phyloP scores from a whole-genome alignment of 2,888 invertebrate genomes.

The Platypus cylindrus region DNA sequence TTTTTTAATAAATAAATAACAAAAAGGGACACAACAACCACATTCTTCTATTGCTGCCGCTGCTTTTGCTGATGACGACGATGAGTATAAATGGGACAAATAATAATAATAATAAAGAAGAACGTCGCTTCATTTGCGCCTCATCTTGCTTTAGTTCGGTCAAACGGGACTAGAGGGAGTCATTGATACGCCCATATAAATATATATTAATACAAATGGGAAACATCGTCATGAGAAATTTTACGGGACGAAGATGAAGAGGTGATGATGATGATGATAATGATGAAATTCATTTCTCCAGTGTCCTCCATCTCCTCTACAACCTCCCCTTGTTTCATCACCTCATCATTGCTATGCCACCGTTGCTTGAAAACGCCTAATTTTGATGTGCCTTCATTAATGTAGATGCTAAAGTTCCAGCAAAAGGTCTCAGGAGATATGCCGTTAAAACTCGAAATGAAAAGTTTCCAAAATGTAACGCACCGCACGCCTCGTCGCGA shows the following conservation, averaged over 20 bases:
- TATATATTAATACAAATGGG: conserved; percentile 34
- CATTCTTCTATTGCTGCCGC: too few species aligned
- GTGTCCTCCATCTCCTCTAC: too few species aligned
- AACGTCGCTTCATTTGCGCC: conserved; percentile 16
- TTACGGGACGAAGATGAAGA: conserved; percentile 12
- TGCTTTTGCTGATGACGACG: too few species aligned
- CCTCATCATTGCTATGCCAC: too few species aligned
- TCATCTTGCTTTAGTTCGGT: conserved; percentile 16
- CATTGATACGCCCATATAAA: conserved; percentile 33
- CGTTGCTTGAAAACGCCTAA: conserved; percentile 17
- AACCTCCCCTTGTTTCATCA: too few species aligned
- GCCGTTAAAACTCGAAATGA: conserved; percentile 15
- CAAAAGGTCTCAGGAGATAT: conserved; percentile 14
- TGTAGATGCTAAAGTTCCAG: conserved; percentile 25
- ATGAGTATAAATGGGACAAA: too few species aligned
- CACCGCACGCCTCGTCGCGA: background rate
- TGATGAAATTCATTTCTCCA: conserved; percentile 2
- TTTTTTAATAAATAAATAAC: too few species aligned
- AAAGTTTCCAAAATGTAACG: conserved; percentile 5
- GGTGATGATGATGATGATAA: too few species aligned
- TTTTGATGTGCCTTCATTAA: conserved; percentile 25
- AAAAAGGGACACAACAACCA: too few species aligned
- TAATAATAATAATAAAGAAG: too few species aligned
- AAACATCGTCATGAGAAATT: conserved; percentile 21
- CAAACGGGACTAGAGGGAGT: conserved; percentile 24